Conservation (phyloP, 2,888 invertebrate genomes). For the Acronicta aceris region DNA sequence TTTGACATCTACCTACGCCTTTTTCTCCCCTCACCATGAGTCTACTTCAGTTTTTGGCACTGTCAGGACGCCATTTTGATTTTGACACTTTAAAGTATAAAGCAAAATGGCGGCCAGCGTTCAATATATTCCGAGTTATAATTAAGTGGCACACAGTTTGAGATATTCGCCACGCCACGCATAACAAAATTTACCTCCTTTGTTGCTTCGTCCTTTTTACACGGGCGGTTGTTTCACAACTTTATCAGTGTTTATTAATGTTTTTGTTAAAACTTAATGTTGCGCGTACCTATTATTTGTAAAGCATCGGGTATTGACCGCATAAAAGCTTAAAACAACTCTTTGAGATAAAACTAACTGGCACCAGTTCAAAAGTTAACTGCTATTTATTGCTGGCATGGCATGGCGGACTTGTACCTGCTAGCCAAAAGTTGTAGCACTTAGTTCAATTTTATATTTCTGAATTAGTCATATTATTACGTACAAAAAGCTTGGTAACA, state of each 20-base stretch:
- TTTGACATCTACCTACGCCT: no score
- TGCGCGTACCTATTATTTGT: constrained; percentile 4
- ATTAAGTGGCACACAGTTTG: neutral
- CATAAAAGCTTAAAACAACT: constrained; percentile 2
- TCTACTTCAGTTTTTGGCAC: no score
- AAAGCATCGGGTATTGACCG: constrained; percentile 1
- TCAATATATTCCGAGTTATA: neutral
- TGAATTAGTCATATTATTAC: neutral
- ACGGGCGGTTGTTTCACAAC: neutral
- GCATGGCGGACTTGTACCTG: neutral
- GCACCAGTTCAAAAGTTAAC: neutral
- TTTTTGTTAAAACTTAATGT: constrained; percentile 1
- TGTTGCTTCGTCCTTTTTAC: neutral
- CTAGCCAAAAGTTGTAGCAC: neutral
- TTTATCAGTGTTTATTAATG: neutral
- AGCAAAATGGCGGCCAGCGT: no score
- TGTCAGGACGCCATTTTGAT: no score
- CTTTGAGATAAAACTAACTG: neutral
- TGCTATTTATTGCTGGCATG: neutral
- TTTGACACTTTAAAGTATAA: no score
- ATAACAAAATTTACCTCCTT: no score
- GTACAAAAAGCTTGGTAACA: no score
- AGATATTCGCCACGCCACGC: neutral
- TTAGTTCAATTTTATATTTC: neutral
- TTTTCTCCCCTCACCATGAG: no score